Base-by-base conservation (phyloP, 2,797 vertebrate genomes). In the Cephalopachus bancanus region DNA sequence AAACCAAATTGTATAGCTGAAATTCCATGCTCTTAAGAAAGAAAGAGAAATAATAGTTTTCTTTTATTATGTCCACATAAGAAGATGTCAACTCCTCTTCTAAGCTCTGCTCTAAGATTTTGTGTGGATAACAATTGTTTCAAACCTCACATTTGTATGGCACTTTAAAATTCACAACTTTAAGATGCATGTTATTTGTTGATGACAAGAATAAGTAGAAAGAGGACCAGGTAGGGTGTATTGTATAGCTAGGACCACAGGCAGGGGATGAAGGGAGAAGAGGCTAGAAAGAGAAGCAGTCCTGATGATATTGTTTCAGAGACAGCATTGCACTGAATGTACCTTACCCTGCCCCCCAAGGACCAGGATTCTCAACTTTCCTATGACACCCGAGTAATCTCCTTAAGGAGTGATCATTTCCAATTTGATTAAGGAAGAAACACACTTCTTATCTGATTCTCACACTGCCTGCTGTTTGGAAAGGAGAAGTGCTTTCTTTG, bases 131-230 rank as follows among this genome's bases (percentile, higher is more conserved):
- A 89, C 33, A 87, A 30, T 55, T 94, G 79, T 81, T 7, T 2
- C 92, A 96, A 96, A 64, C 37, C 15, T 88, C 74, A 60, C 51
- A 93, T 11, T 51, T 85, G 15, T 57, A 51, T 12, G 85, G 64
- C 17, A 93, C 11, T 80, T 93, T 92, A 95, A 4, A 89, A 93
- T 91, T 96, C 71, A 93, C 57, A 93, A 89, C 33, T 96, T 95
- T 76, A 85, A 65, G 26, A 94, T 4, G 94, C 57, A 87, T 37
- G 91, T 15, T 62, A 93, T 93, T 89, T 94, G 60, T 60, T 55
- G 71, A 87, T 86, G 26, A 94, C 26, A 89, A 95, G 53, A 95
- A 78, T 76, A 88, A 59, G 53, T 86, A 57, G 53, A 78, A 76
- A 87, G 37, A 91, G 75, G 51, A 64, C 49, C 16, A 94, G 57